Evolutionary conservation across 2,113 vertebrate genomes (phyloP).

Genomic region (Solenodon paradoxus): DNA sequence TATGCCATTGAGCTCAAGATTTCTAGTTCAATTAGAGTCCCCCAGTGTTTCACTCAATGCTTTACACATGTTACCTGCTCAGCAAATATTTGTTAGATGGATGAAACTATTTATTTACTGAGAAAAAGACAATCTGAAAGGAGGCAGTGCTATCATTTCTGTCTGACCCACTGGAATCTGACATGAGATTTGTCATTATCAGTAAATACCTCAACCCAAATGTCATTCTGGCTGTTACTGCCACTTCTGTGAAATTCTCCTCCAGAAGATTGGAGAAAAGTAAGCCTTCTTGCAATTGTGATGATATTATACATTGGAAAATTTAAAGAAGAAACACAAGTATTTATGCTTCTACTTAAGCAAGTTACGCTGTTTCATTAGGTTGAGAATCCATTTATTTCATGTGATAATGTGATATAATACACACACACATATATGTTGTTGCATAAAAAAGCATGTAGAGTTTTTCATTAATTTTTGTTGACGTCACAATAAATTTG

Average conservation of each 20-base stretch:
- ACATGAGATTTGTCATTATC: not conserved
- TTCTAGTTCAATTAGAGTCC: not conserved
- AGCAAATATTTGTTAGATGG: not conserved
- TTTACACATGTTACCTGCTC: not conserved
- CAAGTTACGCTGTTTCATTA: not conserved
- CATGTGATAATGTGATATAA: not conserved
- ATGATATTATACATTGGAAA: not conserved
- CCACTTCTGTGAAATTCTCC: not conserved
- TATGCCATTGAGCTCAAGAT: not conserved
- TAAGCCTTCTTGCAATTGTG: not conserved
- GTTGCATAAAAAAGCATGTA: not conserved
- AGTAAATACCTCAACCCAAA: not conserved
- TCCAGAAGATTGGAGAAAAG: not conserved
- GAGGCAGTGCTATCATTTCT: not conserved
- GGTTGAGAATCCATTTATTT: not conserved
- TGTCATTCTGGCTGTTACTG: not conserved
- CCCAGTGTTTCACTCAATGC: not conserved
- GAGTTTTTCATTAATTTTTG: slow-evolving; percentile 8
- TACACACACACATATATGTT: not conserved
- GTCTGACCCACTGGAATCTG: not conserved
- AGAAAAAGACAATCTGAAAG: not conserved
- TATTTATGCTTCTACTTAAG: not conserved
- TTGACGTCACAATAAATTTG: slow-evolving; percentile 27
- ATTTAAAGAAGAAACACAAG: not conserved
- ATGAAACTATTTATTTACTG: not conserved